A percentile compares a stretch with the other conserved stretches of the same genome.
phyloP scores from a whole-genome alignment of 2,797 vertebrate species.

The Otolemur crassicaudatus region DNA sequence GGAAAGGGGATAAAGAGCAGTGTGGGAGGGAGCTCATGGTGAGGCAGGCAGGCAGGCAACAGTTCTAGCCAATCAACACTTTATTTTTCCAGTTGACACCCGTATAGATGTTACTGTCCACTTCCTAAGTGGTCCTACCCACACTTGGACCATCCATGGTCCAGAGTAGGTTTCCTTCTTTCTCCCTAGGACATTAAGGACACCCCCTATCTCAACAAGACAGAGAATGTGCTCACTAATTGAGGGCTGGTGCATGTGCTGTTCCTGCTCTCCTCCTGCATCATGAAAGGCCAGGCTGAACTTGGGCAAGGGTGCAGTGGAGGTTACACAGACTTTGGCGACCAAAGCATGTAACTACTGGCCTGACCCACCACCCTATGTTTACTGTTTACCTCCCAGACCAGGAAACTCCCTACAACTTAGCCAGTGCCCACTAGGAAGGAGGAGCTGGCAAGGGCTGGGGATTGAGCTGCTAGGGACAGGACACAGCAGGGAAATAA shows the following conservation, averaged over 20 bases:
- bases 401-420: conserved; percentile 46
- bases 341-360: conserved; percentile 26
- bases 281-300: neutral
- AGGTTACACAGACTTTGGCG: neutral
- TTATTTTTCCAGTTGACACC: conserved; percentile 79
- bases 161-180: conserved; percentile 2
- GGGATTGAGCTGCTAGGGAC: conserved; percentile 42
- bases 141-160: neutral
- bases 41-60: conserved; percentile 32
- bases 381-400: conserved; percentile 44
- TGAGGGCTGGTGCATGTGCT: neutral
- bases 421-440: conserved; percentile 44
- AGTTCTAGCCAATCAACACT: conserved; percentile 74
- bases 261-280: conserved; percentile 10
- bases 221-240: neutral
- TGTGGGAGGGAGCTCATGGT: neutral
- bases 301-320: neutral
- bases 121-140: conserved; percentile 30
- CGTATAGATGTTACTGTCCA: conserved; percentile 61
- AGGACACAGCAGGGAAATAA: conserved; percentile 60
- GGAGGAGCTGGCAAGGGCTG: conserved; percentile 24
- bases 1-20: neutral
- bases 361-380: neutral
- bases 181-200: neutral
- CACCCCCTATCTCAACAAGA: neutral